These are phyloP conservation scores for Pilophorus perplexus DNA, from an alignment of 2,888 invertebrate genomes.

Conservation along the genomic window DNA sequence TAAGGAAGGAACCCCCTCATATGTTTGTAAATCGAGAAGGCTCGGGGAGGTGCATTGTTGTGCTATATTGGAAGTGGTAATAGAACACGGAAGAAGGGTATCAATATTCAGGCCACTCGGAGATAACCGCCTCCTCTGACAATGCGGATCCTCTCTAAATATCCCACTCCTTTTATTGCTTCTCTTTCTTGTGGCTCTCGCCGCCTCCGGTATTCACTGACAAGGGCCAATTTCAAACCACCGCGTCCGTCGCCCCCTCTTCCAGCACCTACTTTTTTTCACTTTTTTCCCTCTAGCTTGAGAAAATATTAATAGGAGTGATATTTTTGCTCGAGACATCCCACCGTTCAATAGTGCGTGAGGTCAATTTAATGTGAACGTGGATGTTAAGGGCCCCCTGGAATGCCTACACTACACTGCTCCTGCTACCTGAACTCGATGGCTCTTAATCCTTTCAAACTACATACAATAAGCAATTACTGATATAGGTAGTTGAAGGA, in stretches of 20 bases:
- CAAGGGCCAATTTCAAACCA: slow-evolving; percentile 44
- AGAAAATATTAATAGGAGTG: slow-evolving; percentile 18
- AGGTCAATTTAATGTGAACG: too few species aligned
- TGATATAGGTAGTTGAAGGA: too few species aligned
- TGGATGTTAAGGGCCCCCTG: too few species aligned
- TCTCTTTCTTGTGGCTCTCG: slow-evolving; percentile 44
- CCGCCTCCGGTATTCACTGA: slow-evolving; percentile 40
- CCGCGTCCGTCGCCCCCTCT: too few species aligned
- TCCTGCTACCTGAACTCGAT: too few species aligned
- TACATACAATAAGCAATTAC: too few species aligned
- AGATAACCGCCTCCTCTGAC: slow-evolving; percentile 34
- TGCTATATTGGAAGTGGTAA: slow-evolving; percentile 39
- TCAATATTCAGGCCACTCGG: slow-evolving; percentile 38
- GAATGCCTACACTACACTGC: too few species aligned
- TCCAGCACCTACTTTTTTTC: neutral
- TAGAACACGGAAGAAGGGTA: slow-evolving; percentile 38
- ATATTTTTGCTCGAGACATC: too few species aligned
- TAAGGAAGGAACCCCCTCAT: slow-evolving; percentile 1
- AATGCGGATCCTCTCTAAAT: slow-evolving; percentile 39
- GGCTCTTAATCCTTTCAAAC: too few species aligned
- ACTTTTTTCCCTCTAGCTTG: neutral
- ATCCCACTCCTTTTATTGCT: slow-evolving; percentile 43
- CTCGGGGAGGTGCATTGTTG: slow-evolving; percentile 29
- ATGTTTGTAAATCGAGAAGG: slow-evolving; percentile 28
- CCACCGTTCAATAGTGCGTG: too few species aligned